phyloP scores from a whole-genome alignment of 2,797 vertebrate genomes.

The Neoniphon sammara region DNA sequence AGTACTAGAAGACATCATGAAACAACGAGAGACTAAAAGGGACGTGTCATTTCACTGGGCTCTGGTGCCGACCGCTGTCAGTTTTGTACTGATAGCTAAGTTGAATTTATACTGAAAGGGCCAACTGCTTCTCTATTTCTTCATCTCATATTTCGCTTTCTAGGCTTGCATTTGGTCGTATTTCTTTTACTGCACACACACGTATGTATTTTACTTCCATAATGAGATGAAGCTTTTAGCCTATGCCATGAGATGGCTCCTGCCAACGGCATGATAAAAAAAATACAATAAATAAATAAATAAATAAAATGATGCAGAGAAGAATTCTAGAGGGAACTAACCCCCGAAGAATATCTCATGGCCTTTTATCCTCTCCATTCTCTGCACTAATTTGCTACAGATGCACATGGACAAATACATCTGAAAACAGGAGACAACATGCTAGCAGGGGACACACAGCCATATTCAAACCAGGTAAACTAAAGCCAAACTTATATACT shows the following conservation, averaged over 20 bases:
- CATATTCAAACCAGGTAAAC: too few relatives aligned
- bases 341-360: neutral
- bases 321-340: neutral
- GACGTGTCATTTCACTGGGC: neutral
- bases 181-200: neutral
- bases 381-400: neutral
- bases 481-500: too few relatives aligned
- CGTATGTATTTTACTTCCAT: slow-evolving; percentile 5
- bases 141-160: slow-evolving; percentile 5
- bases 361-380: neutral
- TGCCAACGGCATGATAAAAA: neutral
- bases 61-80: neutral
- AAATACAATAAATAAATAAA: too few relatives aligned
- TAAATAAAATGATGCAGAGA: neutral
- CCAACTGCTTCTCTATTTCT: too few relatives aligned
- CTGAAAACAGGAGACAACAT: neutral
- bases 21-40: neutral
- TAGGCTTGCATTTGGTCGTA: neutral
- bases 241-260: neutral
- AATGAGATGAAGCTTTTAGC: slow-evolving; percentile 28
- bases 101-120: neutral
- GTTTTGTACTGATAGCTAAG: neutral
- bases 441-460: too few relatives aligned
- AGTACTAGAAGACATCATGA: neutral
- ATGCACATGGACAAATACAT: neutral